These are phyloP conservation scores for Bombyx mandarina DNA, from an alignment of 1,140 invertebrate genomes.

Conservation along the genomic window DNA sequence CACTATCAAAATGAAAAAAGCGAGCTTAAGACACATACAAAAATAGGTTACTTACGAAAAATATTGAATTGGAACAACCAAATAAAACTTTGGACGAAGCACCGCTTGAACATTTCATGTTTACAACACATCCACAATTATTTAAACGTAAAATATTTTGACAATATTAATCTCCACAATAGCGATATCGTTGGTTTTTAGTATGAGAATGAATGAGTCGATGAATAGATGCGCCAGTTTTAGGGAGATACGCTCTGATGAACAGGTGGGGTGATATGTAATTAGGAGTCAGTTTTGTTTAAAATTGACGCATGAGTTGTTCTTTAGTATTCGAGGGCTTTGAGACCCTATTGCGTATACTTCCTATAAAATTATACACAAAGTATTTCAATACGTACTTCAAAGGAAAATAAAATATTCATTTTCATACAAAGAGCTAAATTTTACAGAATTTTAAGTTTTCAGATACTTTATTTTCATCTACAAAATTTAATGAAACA, in stretches of 20 bases:
- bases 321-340: slow-evolving; percentile 13
- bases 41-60: slow-evolving; percentile 55
- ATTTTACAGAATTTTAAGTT: too few relatives aligned
- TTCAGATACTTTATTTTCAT: too few relatives aligned
- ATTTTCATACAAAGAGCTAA: too few relatives aligned
- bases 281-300: slow-evolving; percentile 60
- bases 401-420: too few relatives aligned
- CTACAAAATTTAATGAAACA: too few relatives aligned
- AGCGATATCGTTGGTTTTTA: slow-evolving; percentile 18
- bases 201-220: slow-evolving; percentile 38
- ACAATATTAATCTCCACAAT: slow-evolving; percentile 1
- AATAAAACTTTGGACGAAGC: slow-evolving; percentile 58
- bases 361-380: too few relatives aligned
- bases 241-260: slow-evolving; percentile 69
- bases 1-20: neutral
- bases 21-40: too few relatives aligned
- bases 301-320: slow-evolving; percentile 61
- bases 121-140: slow-evolving; percentile 7
- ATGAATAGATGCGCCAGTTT: slow-evolving; percentile 65
- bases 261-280: slow-evolving; percentile 71
- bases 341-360: too few relatives aligned
- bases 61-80: slow-evolving; percentile 62
- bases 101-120: slow-evolving; percentile 51
- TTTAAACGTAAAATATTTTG: neutral
- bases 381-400: too few relatives aligned